A percentile compares a stretch with the other conserved stretches of the same genome.
Conservation (phyloP, 2,888 invertebrate species). For the Nematopogon swammerdamellus region DNA sequence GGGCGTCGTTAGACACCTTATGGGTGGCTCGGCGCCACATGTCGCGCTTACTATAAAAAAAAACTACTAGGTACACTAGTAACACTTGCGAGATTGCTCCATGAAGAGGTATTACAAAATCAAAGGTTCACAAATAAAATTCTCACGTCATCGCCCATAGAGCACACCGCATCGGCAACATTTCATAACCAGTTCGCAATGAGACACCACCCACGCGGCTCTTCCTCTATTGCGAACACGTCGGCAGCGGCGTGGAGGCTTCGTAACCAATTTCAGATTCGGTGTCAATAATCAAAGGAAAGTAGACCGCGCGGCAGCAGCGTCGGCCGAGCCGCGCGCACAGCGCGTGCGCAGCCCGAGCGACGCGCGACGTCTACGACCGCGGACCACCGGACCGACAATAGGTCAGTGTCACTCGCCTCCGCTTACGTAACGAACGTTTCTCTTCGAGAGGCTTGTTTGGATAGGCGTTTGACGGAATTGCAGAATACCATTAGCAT, state of each 20-base stretch:
- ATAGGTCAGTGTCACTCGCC: conserved; percentile 49
- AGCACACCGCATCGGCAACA: not conserved
- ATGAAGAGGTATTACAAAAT: too few relatives aligned
- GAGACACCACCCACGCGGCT: not conserved
- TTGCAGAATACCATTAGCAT: not conserved
- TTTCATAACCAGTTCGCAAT: not conserved
- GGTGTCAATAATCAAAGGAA: conserved; percentile 54
- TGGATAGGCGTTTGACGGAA: not conserved
- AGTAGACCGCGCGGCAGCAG: conserved; percentile 19
- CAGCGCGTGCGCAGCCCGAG: not conserved
- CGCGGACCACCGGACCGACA: too few relatives aligned
- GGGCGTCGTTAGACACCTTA: too few relatives aligned
- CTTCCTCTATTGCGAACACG: conserved; percentile 13
- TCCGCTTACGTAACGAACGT: conserved; percentile 34
- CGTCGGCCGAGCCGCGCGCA: too few relatives aligned
- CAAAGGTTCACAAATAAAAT: too few relatives aligned
- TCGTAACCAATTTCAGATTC: conserved; percentile 34
- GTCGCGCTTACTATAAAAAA: too few relatives aligned
- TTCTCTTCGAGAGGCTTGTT: not conserved
- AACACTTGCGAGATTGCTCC: too few relatives aligned
- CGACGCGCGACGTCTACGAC: conserved; percentile 26
- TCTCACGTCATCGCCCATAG: not conserved
- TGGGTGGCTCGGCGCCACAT: too few relatives aligned
- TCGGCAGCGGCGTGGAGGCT: too few relatives aligned
- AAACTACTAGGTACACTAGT: too few relatives aligned